Evolutionary conservation across 2,888 invertebrate genomes (phyloP).

Genomic region (Agrochola lota): DNA sequence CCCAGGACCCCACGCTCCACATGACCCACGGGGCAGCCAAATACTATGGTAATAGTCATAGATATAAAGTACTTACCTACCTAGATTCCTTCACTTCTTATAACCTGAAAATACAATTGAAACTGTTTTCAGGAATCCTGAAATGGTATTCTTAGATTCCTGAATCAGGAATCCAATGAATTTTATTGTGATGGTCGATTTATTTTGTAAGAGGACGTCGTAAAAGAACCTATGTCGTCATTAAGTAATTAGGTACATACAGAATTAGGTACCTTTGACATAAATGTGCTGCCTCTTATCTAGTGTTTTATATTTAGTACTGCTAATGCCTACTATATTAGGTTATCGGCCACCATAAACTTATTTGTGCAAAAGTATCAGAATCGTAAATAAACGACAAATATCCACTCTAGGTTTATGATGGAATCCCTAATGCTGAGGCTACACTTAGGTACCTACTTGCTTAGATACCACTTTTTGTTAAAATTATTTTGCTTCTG

Average conservation of each 20-base stretch:
- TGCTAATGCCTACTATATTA: background rate
- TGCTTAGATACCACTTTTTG: background rate
- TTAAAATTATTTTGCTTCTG: background rate
- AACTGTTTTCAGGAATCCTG: conserved; percentile 4
- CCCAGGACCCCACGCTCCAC: too few species aligned
- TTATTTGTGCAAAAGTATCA: conserved; percentile 42
- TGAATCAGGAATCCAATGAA: background rate
- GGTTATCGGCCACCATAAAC: conserved; percentile 25
- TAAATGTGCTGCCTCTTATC: conserved; percentile 22
- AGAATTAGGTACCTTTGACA: background rate
- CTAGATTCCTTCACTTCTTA: background rate
- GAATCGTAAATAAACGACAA: conserved; percentile 18
- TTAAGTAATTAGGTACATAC: background rate
- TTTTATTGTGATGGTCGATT: conserved; percentile 5
- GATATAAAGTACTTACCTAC: too few species aligned
- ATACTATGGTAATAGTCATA: too few species aligned
- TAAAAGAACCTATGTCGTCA: conserved; percentile 15
- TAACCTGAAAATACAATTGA: background rate
- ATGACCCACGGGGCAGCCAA: too few species aligned
- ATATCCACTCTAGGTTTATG: background rate
- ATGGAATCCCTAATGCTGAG: background rate
- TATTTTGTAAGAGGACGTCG: conserved; percentile 15
- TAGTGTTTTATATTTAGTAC: conserved; percentile 23
- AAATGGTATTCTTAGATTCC: background rate
- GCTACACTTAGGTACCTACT: background rate